Evolutionary conservation across 2,113 vertebrate species (phyloP), one percentile per base, ranked within the genome.

Genomic region (Edolisoma coerulescens): DNA sequence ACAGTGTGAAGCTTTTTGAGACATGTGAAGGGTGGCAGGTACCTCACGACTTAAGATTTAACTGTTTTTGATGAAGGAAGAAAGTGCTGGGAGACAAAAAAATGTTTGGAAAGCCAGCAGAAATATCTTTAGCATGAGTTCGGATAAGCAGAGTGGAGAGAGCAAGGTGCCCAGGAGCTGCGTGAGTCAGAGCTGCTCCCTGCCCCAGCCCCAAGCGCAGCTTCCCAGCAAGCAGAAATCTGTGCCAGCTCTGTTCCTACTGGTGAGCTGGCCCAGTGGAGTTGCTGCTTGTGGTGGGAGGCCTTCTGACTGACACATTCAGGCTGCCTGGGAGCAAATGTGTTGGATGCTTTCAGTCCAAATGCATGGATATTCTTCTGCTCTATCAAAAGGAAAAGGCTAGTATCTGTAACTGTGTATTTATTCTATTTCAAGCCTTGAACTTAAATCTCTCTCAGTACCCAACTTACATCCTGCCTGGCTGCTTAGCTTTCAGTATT

Each of bases 151-250:
- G 54, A 76, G 24, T 6, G 23, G 49, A 60, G 45, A 42, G 15
- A 59, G 27, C 0, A 1, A 69, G 63, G 65, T 8, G 22, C 10
- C 26, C 1, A 1, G 47, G 63, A 91, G 73, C 61, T 0, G 0
- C 3, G 3, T 41, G 76, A 57, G 2, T 86, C 44, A 49, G 76
- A 87, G 52, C 71, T 73, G 37, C 49, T 76, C 61, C 71, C 71
- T 89, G 80, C 30, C 30, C n/a, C n/a, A 57, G 68, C 37, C 37
- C 28, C 28, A 49, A 42, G 45, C 8, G 1, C 3, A 3, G 44
- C 50, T 90, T 87, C 56, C 42, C 24, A 68, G 41, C 1, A 0
- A 57, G 28, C 3, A 16, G 32, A 33, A 59, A 23, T 24, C 39
- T 74, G 42, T 57, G n/a, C 32, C 64, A 73, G 45, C 61, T 71